Evolutionary conservation across 1,140 invertebrate species (phyloP).

Genomic region (Bombus polaris): DNA sequence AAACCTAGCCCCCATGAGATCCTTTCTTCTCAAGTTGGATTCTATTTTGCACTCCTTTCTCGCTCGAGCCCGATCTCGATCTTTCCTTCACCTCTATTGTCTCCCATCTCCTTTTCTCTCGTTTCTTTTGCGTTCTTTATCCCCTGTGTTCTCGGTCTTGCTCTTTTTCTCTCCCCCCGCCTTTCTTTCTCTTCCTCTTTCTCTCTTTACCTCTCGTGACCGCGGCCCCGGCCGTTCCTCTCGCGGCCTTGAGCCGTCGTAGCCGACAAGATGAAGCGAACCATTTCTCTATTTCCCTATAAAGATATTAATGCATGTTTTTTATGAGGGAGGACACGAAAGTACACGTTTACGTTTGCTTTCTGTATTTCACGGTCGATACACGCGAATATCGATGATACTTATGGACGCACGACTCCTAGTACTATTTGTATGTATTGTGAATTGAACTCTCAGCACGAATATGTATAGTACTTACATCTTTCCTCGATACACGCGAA

Average conservation of each 20-base stretch:
- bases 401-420: constrained; percentile 34
- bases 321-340: background rate
- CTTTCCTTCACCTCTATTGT: constrained; percentile 31
- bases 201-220: constrained; percentile 58
- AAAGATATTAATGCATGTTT: constrained; percentile 17
- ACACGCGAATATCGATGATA: constrained; percentile 19
- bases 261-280: constrained; percentile 44
- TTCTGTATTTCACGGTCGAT: constrained; percentile 22
- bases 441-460: constrained; percentile 48
- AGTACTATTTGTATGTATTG: constrained; percentile 35
- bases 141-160: constrained; percentile 13
- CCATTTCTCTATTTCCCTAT: constrained; percentile 48
- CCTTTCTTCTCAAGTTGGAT: constrained; percentile 23
- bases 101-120: constrained; percentile 12
- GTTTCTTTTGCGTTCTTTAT: constrained; percentile 29
- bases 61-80: constrained; percentile 13
- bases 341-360: background rate
- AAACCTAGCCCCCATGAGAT: background rate
- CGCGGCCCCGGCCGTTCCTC: constrained; percentile 71
- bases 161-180: constrained; percentile 18
- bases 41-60: constrained; percentile 30
- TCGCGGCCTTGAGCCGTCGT: constrained; percentile 72
- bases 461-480: background rate
- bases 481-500: constrained; percentile 25
- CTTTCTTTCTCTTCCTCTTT: constrained; percentile 25